Base-by-base conservation (phyloP, 1,140 invertebrate genomes). In the Drosophila mayri region DNA sequence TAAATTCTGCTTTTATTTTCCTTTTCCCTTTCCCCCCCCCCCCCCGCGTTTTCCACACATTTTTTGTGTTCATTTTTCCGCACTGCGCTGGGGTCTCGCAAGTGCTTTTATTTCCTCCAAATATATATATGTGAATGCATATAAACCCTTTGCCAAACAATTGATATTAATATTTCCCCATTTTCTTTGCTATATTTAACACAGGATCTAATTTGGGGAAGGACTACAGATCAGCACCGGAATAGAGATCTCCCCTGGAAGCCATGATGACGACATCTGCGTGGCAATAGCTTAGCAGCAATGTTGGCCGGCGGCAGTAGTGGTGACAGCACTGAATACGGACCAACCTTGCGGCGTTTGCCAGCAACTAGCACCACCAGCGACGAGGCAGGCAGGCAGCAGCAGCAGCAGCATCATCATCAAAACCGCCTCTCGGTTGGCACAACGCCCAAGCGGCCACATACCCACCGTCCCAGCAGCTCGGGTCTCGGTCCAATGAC, bases 241-340 rank as follows among this genome's bases (percentile, higher is more conserved):
- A 6, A 0, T 16, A 46, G 43, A 16, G 14, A 47, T 49, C 22
- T 30, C 18, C 11, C 35, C n/a, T 28, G 63, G 35, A 25, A 22
- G 4, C 28, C 28, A 52, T 12, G 22, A 35, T 3, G 57, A 4
- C 32, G 0, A 5, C 32, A 28, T 28, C 43, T 25, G 67, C 61
- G 2, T 10, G 22, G 14, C 64, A 67, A 30, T 16, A 47, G 52
- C 30, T 30, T 14, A 20, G 58, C 22, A 32, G 44, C 54, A 22
- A 73, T 73, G 70, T 73, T 72, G 70, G 37, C 67, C 35, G 70
- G 44, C 22, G 70, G 67, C 70, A 30, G n/a, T 22, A 44, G 66
- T 11, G 60, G 60, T 12, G 47, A 70, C 18, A 44, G 38, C 66
- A 55, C n/a, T 35, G 38, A 44, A 25, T 55, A 41, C 20, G 67